A percentile compares a stretch with the other conserved stretches of the same genome.
Conservation (phyloP, 2,797 vertebrate genomes). For the Onychomys arenicola region DNA sequence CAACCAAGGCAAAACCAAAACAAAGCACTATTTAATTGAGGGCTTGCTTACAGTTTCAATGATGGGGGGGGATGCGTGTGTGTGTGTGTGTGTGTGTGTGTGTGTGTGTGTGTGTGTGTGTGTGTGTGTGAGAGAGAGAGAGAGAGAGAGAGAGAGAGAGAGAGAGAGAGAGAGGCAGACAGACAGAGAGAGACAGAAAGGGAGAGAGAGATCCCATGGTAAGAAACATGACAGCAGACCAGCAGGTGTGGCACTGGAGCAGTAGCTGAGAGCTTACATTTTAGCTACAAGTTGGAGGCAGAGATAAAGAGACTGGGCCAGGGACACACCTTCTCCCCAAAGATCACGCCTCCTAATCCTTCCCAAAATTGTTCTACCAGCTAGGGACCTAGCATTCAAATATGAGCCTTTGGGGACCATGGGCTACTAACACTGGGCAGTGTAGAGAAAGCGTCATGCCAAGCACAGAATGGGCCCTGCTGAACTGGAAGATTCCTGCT, state of each 20-base stretch:
- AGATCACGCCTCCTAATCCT: background rate
- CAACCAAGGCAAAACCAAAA: background rate
- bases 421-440: background rate
- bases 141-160: accelerated
- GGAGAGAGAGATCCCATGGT: background rate
- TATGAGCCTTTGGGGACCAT: no score
- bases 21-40: background rate
- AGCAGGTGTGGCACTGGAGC: background rate
- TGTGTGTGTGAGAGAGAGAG: no score
- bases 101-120: no score
- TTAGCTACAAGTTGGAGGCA: background rate
- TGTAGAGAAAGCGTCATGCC: background rate
- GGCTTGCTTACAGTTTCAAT: background rate
- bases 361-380: background rate
- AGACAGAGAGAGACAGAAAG: no score
- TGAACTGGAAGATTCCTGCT: background rate
- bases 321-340: background rate
- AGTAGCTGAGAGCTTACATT: background rate
- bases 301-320: background rate
- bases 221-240: background rate
- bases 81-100: accelerated
- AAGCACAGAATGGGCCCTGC: background rate
- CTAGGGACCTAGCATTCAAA: background rate
- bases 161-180: no score
- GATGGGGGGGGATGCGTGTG: no score